These are phyloP conservation scores for Hyphantria cunea DNA, from an alignment of 1,140 invertebrate genomes.

Conservation along the genomic window DNA sequence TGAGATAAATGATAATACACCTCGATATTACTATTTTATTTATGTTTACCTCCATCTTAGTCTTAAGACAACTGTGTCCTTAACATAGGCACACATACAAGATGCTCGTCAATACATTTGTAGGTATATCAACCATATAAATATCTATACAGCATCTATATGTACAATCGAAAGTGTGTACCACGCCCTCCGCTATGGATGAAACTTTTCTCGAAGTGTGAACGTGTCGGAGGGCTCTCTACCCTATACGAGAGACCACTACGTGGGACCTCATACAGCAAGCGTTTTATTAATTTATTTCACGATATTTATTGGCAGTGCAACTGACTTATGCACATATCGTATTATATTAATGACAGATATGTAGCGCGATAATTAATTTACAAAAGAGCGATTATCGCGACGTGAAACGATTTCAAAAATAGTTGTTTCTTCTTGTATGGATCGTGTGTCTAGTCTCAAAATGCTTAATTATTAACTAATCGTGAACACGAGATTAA, in stretches of 20 bases:
- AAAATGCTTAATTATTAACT: no score
- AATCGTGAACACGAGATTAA: slow-evolving; percentile 3
- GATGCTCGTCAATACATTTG: slow-evolving; percentile 71
- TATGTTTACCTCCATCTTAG: slow-evolving; percentile 76
- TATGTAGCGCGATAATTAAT: slow-evolving; percentile 65
- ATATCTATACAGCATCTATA: slow-evolving; percentile 79
- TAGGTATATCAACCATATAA: slow-evolving; percentile 69
- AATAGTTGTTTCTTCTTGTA: slow-evolving; percentile 19
- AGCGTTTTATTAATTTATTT: slow-evolving; percentile 48
- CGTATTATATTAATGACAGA: slow-evolving; percentile 51
- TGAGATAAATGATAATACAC: slow-evolving; percentile 51
- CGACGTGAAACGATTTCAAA: slow-evolving; percentile 18
- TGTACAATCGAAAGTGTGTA: slow-evolving; percentile 69
- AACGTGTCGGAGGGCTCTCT: slow-evolving; percentile 22
- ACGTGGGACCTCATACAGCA: slow-evolving; percentile 52
- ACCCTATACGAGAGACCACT: slow-evolving; percentile 48
- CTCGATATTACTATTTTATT: slow-evolving; percentile 79
- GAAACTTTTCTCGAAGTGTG: not conserved
- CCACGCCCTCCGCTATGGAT: slow-evolving; percentile 36
- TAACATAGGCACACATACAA: slow-evolving; percentile 69
- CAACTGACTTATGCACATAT: slow-evolving; percentile 61
- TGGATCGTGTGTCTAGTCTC: slow-evolving; percentile 1
- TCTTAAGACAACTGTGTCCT: slow-evolving; percentile 68
- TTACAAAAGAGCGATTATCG: slow-evolving; percentile 43
- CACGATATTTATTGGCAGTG: slow-evolving; percentile 65